Conservation (phyloP, 92 coral and sea anemone species). For the Porites divaricata region DNA sequence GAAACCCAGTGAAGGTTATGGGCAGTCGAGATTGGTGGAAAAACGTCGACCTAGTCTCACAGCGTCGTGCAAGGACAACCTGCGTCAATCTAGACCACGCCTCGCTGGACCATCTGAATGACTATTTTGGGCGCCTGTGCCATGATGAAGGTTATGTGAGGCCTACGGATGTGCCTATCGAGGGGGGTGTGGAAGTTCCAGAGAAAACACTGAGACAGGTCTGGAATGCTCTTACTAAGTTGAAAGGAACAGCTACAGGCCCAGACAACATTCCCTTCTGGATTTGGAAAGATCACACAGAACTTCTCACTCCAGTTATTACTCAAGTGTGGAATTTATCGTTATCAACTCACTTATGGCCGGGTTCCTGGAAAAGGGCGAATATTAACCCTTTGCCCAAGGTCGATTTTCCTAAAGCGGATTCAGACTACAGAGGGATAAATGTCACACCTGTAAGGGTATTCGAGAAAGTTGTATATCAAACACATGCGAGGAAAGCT, state of each 20-base stretch:
- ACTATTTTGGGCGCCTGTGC: slow-evolving; percentile 44
- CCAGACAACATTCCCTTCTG: no score
- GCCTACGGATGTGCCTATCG: slow-evolving; percentile 34
- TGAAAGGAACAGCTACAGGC: no score
- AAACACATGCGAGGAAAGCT: neutral
- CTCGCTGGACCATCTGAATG: slow-evolving; percentile 41
- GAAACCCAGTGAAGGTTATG: neutral
- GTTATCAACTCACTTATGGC: slow-evolving; percentile 38
- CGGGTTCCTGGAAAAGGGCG: neutral
- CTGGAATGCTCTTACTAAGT: slow-evolving; percentile 20
- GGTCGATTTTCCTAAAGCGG: slow-evolving; percentile 27
- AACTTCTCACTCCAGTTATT: no score
- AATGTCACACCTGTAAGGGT: slow-evolving; percentile 36
- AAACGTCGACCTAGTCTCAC: slow-evolving; percentile 42
- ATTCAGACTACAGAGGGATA: slow-evolving; percentile 40
- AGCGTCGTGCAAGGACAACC: slow-evolving; percentile 34
- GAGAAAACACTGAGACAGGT: slow-evolving; percentile 25
- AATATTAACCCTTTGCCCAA: slow-evolving; percentile 8
- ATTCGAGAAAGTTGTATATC: slow-evolving; percentile 40
- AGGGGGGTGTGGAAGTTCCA: slow-evolving; percentile 15
- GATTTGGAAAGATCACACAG: no score
- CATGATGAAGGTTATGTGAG: slow-evolving; percentile 30
- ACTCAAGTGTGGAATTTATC: slow-evolving; percentile 44
- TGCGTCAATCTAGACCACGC: slow-evolving; percentile 14
- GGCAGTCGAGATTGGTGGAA: slow-evolving; percentile 54